Base-by-base conservation (phyloP, 2,888 invertebrate genomes). In the Epinotia nisella region DNA sequence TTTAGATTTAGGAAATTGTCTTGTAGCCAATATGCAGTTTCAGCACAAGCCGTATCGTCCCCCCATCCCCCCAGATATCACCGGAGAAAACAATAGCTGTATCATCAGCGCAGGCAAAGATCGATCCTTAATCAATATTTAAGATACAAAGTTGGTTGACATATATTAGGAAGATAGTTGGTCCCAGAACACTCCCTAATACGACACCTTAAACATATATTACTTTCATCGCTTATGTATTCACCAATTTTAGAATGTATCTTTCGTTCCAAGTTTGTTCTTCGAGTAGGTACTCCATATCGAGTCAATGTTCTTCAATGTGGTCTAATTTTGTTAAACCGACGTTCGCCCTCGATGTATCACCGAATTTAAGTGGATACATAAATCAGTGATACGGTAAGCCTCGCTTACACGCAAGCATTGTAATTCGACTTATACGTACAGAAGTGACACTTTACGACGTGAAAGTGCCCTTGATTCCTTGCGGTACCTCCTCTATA, bases 361-460 rank as follows among this genome's bases (percentile, higher is more conserved):
- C 49, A 62, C n/a, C 49, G 21, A 61, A 61, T 49, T 62, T 62
- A 62, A 49, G 62, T 17, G 61, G 61, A 61, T 45, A 61, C 61
- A 61, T 61, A 61, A 61, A 62, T 62, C 29, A 49, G n/a, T 62
- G 19, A 24, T 59, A 35, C n/a, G 29, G 35, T 17, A 19, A 53
- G n/a, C 19, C 19, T 2, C 53, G 13, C 3, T n/a, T n/a, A n/a
- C 15, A 15, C 49, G 49, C 15, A 49, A 49, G 35, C 9, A 35
- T 35, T 49, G 49, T 4, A n/a, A 1, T 49, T 49, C n/a, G 45
- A 19, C 21, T 9, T 35, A 35, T 35, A 56, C 21, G 15, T 21
- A 15, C 21, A 24, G 24, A 21, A 13, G 7, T 56, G 0, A 24
- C 21, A 24, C 55, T 15, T 24, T 24, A 21, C 55, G 1, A 49